A percentile compares a stretch with the other conserved stretches of the same genome.
phyloP scores from a whole-genome alignment of 2,888 invertebrate species.

The Torymus texanus region DNA sequence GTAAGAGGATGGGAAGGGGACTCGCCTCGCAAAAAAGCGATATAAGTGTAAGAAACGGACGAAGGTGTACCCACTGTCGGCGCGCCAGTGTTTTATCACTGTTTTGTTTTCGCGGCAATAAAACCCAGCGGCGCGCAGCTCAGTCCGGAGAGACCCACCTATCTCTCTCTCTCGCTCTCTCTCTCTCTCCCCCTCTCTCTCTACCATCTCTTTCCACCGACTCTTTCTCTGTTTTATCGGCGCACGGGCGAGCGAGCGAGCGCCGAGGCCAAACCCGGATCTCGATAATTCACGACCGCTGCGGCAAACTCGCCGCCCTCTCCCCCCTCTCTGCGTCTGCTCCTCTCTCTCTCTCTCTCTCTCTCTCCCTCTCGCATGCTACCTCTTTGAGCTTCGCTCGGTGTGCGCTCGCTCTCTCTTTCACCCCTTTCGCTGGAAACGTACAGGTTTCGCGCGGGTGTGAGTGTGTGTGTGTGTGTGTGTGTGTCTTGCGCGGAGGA shows the following conservation, averaged over 20 bases:
- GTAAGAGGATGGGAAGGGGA: neutral
- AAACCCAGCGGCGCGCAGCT: constrained; percentile 1
- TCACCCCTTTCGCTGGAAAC: too few species aligned
- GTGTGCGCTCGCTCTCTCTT: neutral
- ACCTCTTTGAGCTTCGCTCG: neutral
- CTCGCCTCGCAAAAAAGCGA: neutral
- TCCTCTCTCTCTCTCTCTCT: neutral
- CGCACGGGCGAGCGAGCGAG: constrained; percentile 3
- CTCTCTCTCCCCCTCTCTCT: too few species aligned
- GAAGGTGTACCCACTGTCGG: neutral
- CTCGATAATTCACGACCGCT: constrained; percentile 61
- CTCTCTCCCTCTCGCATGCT: neutral
- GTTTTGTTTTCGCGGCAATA: constrained; percentile 34
- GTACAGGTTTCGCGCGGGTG: too few species aligned
- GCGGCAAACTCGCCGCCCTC: constrained; percentile 57
- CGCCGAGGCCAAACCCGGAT: constrained; percentile 54
- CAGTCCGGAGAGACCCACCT: constrained; percentile 5
- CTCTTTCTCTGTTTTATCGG: constrained; percentile 33
- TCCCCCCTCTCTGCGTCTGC: neutral
- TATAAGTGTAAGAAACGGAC: neutral
- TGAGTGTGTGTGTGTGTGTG: too few species aligned
- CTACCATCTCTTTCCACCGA: neutral
- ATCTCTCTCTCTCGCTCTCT: too few species aligned
- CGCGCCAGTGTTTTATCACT: constrained; percentile 22
- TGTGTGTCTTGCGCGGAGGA: too few species aligned